phyloP scores from a whole-genome alignment of 2,797 vertebrate species.

The Gallinago nigripennis region DNA sequence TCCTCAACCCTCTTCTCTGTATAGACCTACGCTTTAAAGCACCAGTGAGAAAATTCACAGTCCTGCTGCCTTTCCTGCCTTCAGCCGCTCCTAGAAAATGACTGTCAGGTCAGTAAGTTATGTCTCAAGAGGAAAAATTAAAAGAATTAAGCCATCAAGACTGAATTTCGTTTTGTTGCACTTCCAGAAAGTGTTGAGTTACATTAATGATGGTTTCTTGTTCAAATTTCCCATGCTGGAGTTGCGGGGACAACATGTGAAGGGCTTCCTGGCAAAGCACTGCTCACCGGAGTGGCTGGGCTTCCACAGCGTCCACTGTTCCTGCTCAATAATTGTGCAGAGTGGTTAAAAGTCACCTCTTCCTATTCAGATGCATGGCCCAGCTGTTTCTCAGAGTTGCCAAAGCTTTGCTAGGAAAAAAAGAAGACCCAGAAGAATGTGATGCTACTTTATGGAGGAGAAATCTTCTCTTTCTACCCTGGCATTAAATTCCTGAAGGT shows the following conservation, averaged over 20 bases:
- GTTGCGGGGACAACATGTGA: not conserved
- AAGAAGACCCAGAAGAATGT: not conserved
- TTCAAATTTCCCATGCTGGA: constrained; percentile 5
- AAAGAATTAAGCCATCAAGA: not conserved
- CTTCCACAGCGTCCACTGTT: not conserved
- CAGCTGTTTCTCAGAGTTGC: not conserved
- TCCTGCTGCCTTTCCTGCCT: not conserved
- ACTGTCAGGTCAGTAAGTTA: not conserved
- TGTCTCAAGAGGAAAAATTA: not conserved
- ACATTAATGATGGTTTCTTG: not conserved
- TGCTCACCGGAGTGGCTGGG: not conserved
- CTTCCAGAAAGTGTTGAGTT: constrained; percentile 6
- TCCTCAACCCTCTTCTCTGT: not conserved
- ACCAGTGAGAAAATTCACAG: not conserved
- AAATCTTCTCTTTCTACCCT: not conserved
- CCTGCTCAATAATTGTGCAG: not conserved
- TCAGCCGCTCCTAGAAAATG: not conserved
- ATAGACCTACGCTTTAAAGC: not conserved
- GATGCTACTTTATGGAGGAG: not conserved
- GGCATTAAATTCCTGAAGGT: constrained; percentile 30
- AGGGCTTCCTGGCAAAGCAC: not conserved
- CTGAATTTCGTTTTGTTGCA: constrained; percentile 26
- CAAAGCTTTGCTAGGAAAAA: constrained; percentile 26
- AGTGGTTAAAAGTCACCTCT: constrained; percentile 2
- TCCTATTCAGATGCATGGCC: not conserved